Percentiles rank a stretch among this genome's conserved stretches.
These are phyloP conservation scores for Hermodice carunculata DNA, from an alignment of 2,888 invertebrate species.

Conservation along the genomic window DNA sequence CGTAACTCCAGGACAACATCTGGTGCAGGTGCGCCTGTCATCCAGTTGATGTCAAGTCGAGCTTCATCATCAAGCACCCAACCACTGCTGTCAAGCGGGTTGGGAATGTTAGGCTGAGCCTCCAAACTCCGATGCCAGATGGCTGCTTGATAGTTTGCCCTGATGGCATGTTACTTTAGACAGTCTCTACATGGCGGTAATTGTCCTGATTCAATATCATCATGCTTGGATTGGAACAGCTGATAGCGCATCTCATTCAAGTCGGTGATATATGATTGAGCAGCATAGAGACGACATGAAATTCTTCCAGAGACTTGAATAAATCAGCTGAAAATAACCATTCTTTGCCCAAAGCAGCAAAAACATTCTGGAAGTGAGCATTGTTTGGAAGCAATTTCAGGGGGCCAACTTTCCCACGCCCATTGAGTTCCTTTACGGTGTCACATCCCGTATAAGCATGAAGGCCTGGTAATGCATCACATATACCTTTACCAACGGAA, in stretches of 20 bases:
- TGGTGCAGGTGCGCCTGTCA: background rate
- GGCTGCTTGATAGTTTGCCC: background rate
- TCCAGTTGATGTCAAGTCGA: background rate
- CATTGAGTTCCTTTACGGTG: background rate
- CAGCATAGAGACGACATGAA: background rate
- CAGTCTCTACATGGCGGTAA: background rate
- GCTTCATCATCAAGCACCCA: background rate
- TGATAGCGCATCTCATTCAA: constrained; percentile 1
- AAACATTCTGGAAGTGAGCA: background rate
- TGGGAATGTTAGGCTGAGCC: background rate
- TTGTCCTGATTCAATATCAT: background rate
- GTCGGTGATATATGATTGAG: background rate
- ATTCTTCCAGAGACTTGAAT: too few relatives aligned
- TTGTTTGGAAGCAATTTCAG: constrained; percentile 1
- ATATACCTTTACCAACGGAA: background rate
- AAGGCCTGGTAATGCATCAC: background rate
- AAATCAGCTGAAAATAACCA: too few relatives aligned
- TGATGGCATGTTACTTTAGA: too few relatives aligned
- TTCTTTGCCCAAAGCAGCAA: background rate
- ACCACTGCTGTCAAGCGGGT: background rate
- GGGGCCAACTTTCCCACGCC: background rate
- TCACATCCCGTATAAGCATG: constrained; percentile 6
- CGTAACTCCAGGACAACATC: background rate
- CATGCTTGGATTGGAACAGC: background rate
- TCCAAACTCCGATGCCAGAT: background rate